phyloP scores from a whole-genome alignment of 2,888 invertebrate genomes.

The Lumbricus terrestris region DNA sequence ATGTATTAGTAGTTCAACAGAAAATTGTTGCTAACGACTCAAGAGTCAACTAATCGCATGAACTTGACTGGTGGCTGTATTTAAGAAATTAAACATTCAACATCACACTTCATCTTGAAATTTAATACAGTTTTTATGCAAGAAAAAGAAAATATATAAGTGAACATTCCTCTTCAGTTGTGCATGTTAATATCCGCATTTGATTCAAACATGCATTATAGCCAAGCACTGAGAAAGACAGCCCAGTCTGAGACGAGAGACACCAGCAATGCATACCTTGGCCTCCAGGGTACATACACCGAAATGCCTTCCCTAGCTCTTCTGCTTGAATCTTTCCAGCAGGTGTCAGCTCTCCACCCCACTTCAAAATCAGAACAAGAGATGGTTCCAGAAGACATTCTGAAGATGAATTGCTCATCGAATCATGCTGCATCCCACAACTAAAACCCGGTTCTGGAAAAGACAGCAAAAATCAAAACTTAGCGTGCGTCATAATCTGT shows the following conservation, averaged over 20 bases:
- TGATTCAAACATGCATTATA: neutral
- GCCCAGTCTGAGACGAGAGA: neutral
- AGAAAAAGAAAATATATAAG: neutral
- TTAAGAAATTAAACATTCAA: neutral
- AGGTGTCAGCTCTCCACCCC: constrained; percentile 98
- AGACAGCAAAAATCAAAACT: neutral
- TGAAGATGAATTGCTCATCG: constrained; percentile 51
- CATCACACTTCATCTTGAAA: neutral
- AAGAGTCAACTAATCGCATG: neutral
- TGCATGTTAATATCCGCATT: neutral
- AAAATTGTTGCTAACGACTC: neutral
- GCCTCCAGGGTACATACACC: constrained; percentile 98
- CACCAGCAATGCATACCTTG: constrained; percentile 68
- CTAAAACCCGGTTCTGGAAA: neutral
- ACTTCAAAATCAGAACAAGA: constrained; percentile 92
- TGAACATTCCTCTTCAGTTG: neutral
- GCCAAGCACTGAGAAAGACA: neutral
- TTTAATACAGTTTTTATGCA: neutral
- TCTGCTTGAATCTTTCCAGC: constrained; percentile 96
- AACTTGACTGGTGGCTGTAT: neutral
- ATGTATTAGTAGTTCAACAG: too few relatives aligned
- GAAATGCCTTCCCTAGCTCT: constrained; percentile 93
- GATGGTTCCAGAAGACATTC: constrained; percentile 88
- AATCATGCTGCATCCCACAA: neutral
- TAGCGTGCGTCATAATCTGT: neutral